Evolutionary conservation across 2,797 vertebrate species (phyloP).

Genomic region (Cetoscarus ocellatus): DNA sequence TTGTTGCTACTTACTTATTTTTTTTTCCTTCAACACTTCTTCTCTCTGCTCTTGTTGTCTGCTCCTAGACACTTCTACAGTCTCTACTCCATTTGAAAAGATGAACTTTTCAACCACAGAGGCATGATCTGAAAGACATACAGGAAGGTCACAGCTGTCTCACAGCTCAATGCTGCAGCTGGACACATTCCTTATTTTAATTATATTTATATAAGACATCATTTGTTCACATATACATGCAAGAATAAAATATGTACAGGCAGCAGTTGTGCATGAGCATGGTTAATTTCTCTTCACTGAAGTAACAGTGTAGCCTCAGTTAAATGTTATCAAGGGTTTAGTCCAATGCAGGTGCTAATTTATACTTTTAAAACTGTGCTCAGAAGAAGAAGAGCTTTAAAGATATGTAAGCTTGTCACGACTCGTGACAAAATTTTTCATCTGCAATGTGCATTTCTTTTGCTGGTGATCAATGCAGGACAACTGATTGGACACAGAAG

Average conservation of each 20-base stretch:
- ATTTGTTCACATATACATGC: slow-evolving; percentile 12
- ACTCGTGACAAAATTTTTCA: no score
- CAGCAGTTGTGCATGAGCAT: no score
- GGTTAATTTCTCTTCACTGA: no score
- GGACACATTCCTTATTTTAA: slow-evolving; percentile 50
- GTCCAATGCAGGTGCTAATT: no score
- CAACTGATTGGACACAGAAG: no score
- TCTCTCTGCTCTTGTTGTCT: slow-evolving; percentile 54
- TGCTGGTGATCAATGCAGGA: no score
- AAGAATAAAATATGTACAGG: background rate
- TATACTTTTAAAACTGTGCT: no score
- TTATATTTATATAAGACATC: slow-evolving; percentile 22
- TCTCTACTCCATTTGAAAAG: slow-evolving; percentile 52
- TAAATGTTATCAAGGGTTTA: no score
- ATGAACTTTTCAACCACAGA: slow-evolving; percentile 78
- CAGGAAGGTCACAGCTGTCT: slow-evolving; percentile 71
- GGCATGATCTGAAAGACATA: slow-evolving; percentile 61
- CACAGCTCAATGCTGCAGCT: slow-evolving; percentile 28
- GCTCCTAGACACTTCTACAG: slow-evolving; percentile 44
- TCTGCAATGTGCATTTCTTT: no score
- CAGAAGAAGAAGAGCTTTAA: no score
- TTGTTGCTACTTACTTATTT: slow-evolving; percentile 65
- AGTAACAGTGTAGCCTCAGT: no score
- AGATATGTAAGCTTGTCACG: no score
- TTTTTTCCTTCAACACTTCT: slow-evolving; percentile 34